phyloP scores from a whole-genome alignment of 2,113 vertebrate species.

The Dipodomys merriami region DNA sequence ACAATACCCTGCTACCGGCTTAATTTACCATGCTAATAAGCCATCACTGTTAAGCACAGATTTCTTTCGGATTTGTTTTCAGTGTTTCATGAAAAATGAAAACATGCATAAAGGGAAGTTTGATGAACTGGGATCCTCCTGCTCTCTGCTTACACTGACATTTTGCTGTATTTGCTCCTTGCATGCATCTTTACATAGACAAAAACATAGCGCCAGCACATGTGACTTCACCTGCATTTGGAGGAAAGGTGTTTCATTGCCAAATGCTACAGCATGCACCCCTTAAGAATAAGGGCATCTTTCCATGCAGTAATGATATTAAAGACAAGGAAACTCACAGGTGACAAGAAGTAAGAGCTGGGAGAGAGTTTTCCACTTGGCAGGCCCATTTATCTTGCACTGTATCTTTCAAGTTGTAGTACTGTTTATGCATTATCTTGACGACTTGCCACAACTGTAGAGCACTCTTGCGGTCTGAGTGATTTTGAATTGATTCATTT shows the following conservation, averaged over 20 bases:
- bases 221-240: conserved; percentile 18
- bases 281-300: not conserved
- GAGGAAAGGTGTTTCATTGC: conserved; percentile 1
- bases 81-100: conserved; percentile 3
- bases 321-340: not conserved
- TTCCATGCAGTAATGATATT: too few relatives aligned
- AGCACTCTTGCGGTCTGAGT: not conserved
- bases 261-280: not conserved
- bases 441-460: not conserved
- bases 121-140: not conserved
- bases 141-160: not conserved
- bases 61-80: conserved; percentile 28
- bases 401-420: not conserved
- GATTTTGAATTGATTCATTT: conserved; percentile 14
- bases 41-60: not conserved
- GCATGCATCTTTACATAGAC: not conserved
- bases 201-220: too few relatives aligned
- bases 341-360: not conserved
- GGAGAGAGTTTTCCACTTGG: not conserved
- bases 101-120: not conserved
- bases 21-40: not conserved
- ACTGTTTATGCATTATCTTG: not conserved
- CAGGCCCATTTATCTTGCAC: not conserved
- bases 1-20: not conserved
- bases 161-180: not conserved